Base-by-base conservation (phyloP, 64 coral and sea anemone genomes). In the Actinia tenebrosa region DNA sequence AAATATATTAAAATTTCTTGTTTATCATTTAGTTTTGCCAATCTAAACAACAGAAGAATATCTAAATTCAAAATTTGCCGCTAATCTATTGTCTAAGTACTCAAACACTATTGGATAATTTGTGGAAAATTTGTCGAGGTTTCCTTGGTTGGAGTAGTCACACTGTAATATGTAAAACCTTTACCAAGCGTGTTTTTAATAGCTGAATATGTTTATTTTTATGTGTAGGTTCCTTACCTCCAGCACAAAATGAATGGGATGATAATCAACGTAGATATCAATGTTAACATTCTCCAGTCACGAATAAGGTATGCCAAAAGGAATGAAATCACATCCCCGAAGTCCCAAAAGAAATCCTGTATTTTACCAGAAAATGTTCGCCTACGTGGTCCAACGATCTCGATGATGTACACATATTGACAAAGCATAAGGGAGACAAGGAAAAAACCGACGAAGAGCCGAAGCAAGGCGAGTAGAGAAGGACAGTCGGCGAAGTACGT, bases 351-450 rank as follows among this genome's bases (percentile, higher is more conserved):
- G 5, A 89, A 25, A 23, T 86, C 77, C 43, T 68, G 63, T 7
- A 95, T 26, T 63, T 95, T 95, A 59, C 84, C 89, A 25, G 83
- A 80, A 16, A 88, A 45, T 16, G 93, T 91, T 13, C 93, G 82
- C 22, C 86, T 68, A 3, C 46, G 23, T 3, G 93, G 93, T 3
- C 93, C 93, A 27, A 91, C 83, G 10, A 95, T 60, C 63, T 95
- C 93, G 0, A 95, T 53, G 61, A 82, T 77, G 53, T 80, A 95
- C 14, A 95, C 82, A 23, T 89, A 95, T 26, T 88, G 83, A 1
- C 80, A 42, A 8, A 95, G 22, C 80, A 95, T 86, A 47, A 89
- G 27, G 0, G 89, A 69, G 5, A 84, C 85, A 7, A 80, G 75
- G 19, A 78, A 82, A 43, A 72, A 81, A 3, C 86, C 89, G 15